Percentiles rank a stretch among this genome's conserved stretches.
These are phyloP conservation scores for Dimorphilus gyrociliatus DNA, from an alignment of 2,888 invertebrate genomes.

Conservation along the genomic window DNA sequence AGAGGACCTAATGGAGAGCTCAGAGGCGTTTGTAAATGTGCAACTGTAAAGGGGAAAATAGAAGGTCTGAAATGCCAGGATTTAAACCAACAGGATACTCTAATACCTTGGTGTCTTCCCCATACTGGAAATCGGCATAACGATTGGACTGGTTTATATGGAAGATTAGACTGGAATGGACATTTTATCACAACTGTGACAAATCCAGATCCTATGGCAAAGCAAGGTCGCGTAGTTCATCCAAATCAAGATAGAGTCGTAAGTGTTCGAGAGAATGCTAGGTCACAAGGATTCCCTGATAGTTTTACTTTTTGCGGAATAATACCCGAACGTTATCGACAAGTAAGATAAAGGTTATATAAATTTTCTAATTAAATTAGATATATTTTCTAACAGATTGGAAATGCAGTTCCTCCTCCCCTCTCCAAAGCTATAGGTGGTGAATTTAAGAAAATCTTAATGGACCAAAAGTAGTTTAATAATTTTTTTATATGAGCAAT, in stretches of 20 bases:
- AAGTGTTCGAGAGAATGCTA: slow-evolving; percentile 68
- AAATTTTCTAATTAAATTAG: slow-evolving; percentile 1
- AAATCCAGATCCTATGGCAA: slow-evolving; percentile 77
- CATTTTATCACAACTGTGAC: slow-evolving; percentile 61
- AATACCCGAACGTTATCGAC: slow-evolving; percentile 59
- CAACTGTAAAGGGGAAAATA: no score
- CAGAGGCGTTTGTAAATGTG: slow-evolving; percentile 63
- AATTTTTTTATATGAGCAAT: no score
- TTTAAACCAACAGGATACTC: slow-evolving; percentile 61
- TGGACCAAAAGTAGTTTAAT: no score
- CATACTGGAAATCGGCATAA: slow-evolving; percentile 70
- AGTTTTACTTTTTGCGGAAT: slow-evolving; percentile 56
- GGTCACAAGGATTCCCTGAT: slow-evolving; percentile 70
- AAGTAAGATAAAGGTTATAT: slow-evolving; percentile 39
- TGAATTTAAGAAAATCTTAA: slow-evolving; percentile 45
- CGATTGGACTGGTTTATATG: slow-evolving; percentile 71
- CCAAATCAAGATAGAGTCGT: slow-evolving; percentile 57
- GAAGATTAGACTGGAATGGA: slow-evolving; percentile 61
- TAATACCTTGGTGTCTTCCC: slow-evolving; percentile 74
- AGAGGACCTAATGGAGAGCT: slow-evolving; percentile 40
- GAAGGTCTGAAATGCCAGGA: slow-evolving; percentile 31
- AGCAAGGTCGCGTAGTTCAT: slow-evolving; percentile 62
- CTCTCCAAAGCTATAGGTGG: slow-evolving; percentile 57
- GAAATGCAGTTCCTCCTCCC: slow-evolving; percentile 74
- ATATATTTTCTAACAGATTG: slow-evolving; percentile 41